These are phyloP conservation scores for Mycalesis mineus DNA, from an alignment of 2,888 invertebrate species.

Conservation along the genomic window DNA sequence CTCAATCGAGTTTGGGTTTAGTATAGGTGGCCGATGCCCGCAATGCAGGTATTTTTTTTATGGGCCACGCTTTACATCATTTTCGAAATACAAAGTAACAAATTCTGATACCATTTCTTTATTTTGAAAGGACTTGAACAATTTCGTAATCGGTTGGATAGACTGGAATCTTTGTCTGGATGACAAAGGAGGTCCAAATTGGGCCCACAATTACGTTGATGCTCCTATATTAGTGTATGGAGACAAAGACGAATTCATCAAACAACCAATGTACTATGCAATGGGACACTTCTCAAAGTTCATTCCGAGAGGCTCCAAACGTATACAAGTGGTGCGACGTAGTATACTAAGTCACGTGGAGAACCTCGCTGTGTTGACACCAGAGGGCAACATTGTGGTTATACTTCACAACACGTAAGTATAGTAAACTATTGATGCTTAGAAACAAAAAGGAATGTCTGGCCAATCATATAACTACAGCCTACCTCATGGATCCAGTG, in stretches of 20 bases:
- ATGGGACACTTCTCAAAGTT: constrained; percentile 88
- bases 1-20: no score
- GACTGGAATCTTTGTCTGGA: constrained; percentile 93
- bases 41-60: no score
- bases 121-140: constrained; percentile 78
- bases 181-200: constrained; percentile 87
- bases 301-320: constrained; percentile 77
- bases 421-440: not conserved
- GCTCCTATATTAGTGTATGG: constrained; percentile 78
- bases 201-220: constrained; percentile 86
- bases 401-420: constrained; percentile 60
- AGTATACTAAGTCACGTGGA: constrained; percentile 31
- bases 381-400: constrained; percentile 48
- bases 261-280: constrained; percentile 92
- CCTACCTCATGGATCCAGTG: no score
- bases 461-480: no score
- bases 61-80: no score
- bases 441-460: no score
- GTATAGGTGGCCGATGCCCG: no score
- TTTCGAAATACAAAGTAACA: no score
- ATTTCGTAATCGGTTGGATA: constrained; percentile 87
- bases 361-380: constrained; percentile 48
- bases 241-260: constrained; percentile 84
- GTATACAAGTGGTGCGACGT: constrained; percentile 36
- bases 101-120: not conserved